Base-by-base conservation (phyloP, 2,888 invertebrate species). In the Drosophila affinis region DNA sequence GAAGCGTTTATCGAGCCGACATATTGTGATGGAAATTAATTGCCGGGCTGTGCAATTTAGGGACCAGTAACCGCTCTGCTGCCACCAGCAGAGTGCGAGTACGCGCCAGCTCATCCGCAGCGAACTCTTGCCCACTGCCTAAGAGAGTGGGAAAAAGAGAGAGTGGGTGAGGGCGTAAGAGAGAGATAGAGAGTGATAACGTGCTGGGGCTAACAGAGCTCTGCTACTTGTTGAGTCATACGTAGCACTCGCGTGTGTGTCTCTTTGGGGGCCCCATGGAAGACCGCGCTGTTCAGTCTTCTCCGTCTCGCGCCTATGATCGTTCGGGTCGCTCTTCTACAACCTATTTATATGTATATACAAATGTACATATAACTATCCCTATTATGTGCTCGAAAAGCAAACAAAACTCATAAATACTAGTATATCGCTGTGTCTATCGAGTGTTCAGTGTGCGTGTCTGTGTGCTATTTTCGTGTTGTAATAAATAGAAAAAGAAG, bases 391-490 rank as follows among this genome's bases (percentile, higher is more conserved):
- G 39, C 14, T 14, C 39, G 39, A 7, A 14, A 39, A 39, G 39
- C 14, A 39, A 39, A 39, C 39, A 39, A 39, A 46, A 56, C 51
- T 46, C 47, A 44, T 62, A 70, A 18, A 61, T 56, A 21, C 21
- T 21, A 69, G 44, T 60, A 46, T 46, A 14, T 5, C 34, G 12
- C 21, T 55, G n/a, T 55, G 44, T 29, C 39, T 24, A 29, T 46
- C 12, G 17, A 46, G 39, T 39, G 39, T n/a, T 56, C 27, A 27
- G 48, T 52, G 17, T 34, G n/a, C 62, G 56, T 57, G 58, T 39
- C 29, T 56, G 65, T 75, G 59, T 62, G 67, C 77, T 79, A 71
- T 75, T 76, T 79, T 58, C 51, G 62, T 61, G 51, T 53, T 49
- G 48, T 47, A 65, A 45, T 7, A 49, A n/a, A 39, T 10, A 46